phyloP scores from a whole-genome alignment of 2,113 vertebrate species.

The Morphnarchus princeps region DNA sequence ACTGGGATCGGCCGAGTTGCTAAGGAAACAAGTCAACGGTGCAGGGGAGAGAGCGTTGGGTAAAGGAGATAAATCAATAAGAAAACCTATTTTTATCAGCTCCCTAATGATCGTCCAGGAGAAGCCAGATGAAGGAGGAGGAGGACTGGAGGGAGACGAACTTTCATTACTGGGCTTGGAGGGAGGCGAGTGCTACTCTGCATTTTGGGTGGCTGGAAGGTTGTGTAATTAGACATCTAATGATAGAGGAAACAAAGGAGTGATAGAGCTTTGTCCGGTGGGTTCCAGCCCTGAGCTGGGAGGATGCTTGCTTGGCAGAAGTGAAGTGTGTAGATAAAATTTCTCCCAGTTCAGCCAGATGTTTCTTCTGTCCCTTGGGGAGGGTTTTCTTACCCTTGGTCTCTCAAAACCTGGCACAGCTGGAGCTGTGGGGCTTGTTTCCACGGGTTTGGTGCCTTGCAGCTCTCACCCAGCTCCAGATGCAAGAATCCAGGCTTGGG shows the following conservation, averaged over 20 bases:
- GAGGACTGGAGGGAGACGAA: constrained; percentile 6
- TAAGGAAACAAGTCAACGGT: constrained; percentile 74
- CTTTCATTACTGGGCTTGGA: constrained; percentile 24
- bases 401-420: background rate
- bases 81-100: constrained; percentile 76
- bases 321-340: background rate
- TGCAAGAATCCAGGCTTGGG: accelerated
- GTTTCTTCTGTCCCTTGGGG: background rate
- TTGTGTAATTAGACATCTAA: background rate
- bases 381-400: background rate
- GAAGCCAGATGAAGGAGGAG: constrained; percentile 44
- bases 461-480: background rate
- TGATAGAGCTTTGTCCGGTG: background rate
- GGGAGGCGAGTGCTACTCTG: background rate
- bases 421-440: background rate
- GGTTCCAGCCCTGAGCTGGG: background rate
- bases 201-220: background rate
- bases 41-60: constrained; percentile 64
- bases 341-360: background rate
- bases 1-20: constrained; percentile 67
- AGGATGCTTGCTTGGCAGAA: background rate
- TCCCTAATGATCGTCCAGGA: constrained; percentile 72
- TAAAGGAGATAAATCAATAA: constrained; percentile 80
- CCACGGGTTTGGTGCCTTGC: accelerated
- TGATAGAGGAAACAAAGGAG: background rate